phyloP scores from a whole-genome alignment of 1,140 invertebrate species.

The Drosophila eugracilis region DNA sequence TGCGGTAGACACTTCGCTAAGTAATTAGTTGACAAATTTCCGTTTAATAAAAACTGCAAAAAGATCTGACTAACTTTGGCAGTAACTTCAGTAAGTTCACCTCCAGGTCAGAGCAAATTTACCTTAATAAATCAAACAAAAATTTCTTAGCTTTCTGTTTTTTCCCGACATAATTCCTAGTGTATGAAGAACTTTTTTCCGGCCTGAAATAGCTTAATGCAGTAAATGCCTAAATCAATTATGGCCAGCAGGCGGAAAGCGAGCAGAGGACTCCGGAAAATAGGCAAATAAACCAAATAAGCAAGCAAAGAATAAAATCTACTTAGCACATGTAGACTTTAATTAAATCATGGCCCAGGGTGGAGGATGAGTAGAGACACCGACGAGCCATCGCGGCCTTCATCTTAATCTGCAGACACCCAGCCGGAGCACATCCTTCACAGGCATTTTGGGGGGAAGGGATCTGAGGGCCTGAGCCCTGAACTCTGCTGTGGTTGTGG shows the following conservation, averaged over 20 bases:
- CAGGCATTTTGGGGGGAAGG: neutral
- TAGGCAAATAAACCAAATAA: slow-evolving; percentile 53
- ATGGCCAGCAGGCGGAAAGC: slow-evolving; percentile 39
- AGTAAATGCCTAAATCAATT: slow-evolving; percentile 78
- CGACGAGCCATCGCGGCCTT: slow-evolving; percentile 33
- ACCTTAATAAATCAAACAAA: slow-evolving; percentile 52
- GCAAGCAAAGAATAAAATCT: slow-evolving; percentile 74
- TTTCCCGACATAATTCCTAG: slow-evolving; percentile 14
- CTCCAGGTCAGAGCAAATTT: neutral
- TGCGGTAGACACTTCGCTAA: too few species aligned
- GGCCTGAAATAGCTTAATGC: slow-evolving; percentile 55
- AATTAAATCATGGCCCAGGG: slow-evolving; percentile 73
- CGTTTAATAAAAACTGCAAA: too few species aligned
- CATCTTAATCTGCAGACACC: slow-evolving; percentile 47
- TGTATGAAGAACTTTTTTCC: slow-evolving; percentile 30
- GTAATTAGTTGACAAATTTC: too few species aligned
- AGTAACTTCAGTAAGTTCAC: slow-evolving; percentile 2
- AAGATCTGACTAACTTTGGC: too few species aligned
- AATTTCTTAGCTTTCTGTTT: slow-evolving; percentile 29
- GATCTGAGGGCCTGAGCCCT: neutral
- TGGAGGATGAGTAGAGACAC: neutral
- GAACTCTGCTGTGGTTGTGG: slow-evolving; percentile 41
- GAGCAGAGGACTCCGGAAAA: slow-evolving; percentile 9
- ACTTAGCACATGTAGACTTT: slow-evolving; percentile 80
- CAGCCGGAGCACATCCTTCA: slow-evolving; percentile 17